These are phyloP conservation scores for Trogon surrucura DNA, from an alignment of 2,113 vertebrate genomes.

Conservation along the genomic window DNA sequence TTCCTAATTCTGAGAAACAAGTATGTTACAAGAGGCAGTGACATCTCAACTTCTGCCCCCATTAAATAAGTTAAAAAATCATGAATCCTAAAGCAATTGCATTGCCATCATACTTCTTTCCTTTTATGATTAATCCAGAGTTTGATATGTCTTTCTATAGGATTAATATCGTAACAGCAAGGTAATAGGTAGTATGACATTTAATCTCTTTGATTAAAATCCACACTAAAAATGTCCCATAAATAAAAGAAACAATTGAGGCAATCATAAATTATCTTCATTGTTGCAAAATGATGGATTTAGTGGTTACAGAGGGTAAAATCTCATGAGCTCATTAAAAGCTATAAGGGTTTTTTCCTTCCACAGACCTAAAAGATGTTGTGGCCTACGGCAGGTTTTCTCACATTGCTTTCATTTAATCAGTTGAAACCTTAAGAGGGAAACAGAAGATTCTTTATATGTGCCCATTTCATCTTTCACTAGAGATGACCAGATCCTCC, in stretches of 20 bases:
- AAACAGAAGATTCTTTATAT: background rate
- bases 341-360: slow-evolving; percentile 21
- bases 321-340: slow-evolving; percentile 65
- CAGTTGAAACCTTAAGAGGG: background rate
- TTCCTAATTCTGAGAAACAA: slow-evolving; percentile 21
- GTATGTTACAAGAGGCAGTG: background rate
- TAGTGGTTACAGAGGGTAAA: slow-evolving; percentile 61
- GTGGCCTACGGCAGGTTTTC: slow-evolving; percentile 45
- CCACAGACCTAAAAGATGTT: background rate
- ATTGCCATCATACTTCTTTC: slow-evolving; percentile 3
- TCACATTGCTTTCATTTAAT: slow-evolving; percentile 45
- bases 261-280: slow-evolving; percentile 67
- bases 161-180: slow-evolving; percentile 71
- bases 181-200: slow-evolving; percentile 61
- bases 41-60: slow-evolving; percentile 8
- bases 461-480: background rate
- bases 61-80: slow-evolving; percentile 44
- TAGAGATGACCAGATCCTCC: background rate
- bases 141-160: slow-evolving; percentile 52
- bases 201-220: slow-evolving; percentile 76
- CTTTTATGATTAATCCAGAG: slow-evolving; percentile 34
- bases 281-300: slow-evolving; percentile 66
- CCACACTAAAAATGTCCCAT: slow-evolving; percentile 69
- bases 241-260: slow-evolving; percentile 70
- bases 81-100: slow-evolving; percentile 49